Percentiles rank a stretch among this genome's conserved stretches.
Evolutionary conservation across 2,113 vertebrate genomes (phyloP).

Genomic region (Probosciger aterrimus): DNA sequence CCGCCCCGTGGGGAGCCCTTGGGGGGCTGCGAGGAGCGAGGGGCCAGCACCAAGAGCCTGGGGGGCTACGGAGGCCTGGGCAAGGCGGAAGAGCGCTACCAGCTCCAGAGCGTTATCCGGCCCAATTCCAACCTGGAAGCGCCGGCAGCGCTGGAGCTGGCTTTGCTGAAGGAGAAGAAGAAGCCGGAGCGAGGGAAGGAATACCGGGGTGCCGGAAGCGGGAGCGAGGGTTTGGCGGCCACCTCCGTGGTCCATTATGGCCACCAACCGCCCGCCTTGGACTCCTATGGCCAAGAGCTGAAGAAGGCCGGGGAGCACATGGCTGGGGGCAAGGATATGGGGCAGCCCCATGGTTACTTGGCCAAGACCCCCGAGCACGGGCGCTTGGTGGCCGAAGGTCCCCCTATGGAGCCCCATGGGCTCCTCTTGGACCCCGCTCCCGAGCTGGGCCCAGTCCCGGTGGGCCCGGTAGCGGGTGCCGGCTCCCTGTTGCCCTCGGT

Average conservation of each 20-base stretch:
- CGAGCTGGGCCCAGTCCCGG: slow-evolving; percentile 63
- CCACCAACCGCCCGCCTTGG: slow-evolving; percentile 74
- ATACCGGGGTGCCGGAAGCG: slow-evolving; percentile 11
- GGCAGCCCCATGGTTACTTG: slow-evolving; percentile 64
- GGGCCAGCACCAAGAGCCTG: slow-evolving; percentile 11
- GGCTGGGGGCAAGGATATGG: slow-evolving; percentile 72
- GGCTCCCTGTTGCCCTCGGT: slow-evolving; percentile 80
- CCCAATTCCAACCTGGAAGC: slow-evolving; percentile 89
- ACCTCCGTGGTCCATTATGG: slow-evolving; percentile 90
- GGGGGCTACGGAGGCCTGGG: background rate
- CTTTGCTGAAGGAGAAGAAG: slow-evolving; percentile 80
- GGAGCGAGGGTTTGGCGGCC: slow-evolving; percentile 5
- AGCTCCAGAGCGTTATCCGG: slow-evolving; percentile 91
- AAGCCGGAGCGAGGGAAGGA: slow-evolving; percentile 74
- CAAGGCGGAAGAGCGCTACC: slow-evolving; percentile 84
- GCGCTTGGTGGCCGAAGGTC: slow-evolving; percentile 6
- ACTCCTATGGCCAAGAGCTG: slow-evolving; percentile 79
- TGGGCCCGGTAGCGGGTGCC: background rate
- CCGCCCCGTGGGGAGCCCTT: slow-evolving; percentile 43
- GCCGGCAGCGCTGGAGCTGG: slow-evolving; percentile 83
- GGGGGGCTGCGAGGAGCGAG: slow-evolving; percentile 68
- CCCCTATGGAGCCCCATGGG: slow-evolving; percentile 23
- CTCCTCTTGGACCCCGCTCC: slow-evolving; percentile 79
- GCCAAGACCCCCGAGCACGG: slow-evolving; percentile 71
- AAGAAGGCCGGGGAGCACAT: slow-evolving; percentile 77